Evolutionary conservation across 2,888 invertebrate species (phyloP), one percentile per base, ranked within the genome.

Genomic region (Poecilus cupreus): DNA sequence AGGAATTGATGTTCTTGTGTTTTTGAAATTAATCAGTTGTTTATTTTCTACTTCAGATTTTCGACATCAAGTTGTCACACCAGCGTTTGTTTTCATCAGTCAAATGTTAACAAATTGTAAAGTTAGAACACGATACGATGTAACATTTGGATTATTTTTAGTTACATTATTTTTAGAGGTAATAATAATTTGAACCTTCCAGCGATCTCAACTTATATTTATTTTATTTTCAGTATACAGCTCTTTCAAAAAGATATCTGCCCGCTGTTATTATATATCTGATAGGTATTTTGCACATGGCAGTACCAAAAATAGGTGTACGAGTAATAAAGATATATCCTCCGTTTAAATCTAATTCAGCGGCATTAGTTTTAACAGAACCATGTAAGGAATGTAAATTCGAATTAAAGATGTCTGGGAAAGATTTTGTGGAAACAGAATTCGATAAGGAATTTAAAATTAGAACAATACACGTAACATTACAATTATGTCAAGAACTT

Each of bases 41-140:
- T 87, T 98, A 77, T 98, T 96, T 89, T 95, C 98, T 0, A 94
- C 97, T 0, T 97, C 98, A 0, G 98, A 98, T 89, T 96, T 95
- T 87, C 91, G 94, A 49, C 98, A 98, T 91, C 94, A 94, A 0
- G 93, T 98, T 2, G 94, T 95, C n/a, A 96, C 96, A 11, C 97
- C 97, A n/a, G 90, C 91, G 84, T 90, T 96, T 84, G 90, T 96
- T 83, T 96, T 97, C 85, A 95, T 98, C 89, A 93, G 94, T 46
- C 94, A 97, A 88, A 94, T 97, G 86, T 88, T 96, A 85, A 90
- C 91, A 1, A 90, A 90, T 85, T 92, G 94, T 76, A 92, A 91
- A 84, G 92, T 96, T 18, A 92, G 90, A 85, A 92, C 91, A 8
- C 90, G 92, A 0, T 90, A 91, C 83, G 95, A 96, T 82, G 90